Percentiles rank a stretch among this genome's conserved stretches.
Conservation (phyloP, 2,797 vertebrate species). For the Hemitrygon akajei region DNA sequence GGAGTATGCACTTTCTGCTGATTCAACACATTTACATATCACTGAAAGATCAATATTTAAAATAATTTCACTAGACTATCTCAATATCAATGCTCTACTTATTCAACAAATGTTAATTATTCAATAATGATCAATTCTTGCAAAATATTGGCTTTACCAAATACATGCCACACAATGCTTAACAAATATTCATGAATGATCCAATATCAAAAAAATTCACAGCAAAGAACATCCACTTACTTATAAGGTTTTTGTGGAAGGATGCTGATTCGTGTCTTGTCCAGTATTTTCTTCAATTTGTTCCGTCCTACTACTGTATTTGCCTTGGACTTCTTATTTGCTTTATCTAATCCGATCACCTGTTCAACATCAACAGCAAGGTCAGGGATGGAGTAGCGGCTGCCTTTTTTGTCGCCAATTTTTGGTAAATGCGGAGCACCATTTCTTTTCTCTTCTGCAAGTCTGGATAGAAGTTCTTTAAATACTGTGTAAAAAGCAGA, state of each 20-base stretch:
- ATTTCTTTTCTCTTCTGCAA: constrained; percentile 91
- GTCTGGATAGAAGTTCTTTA: constrained; percentile 86
- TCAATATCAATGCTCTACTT: background rate
- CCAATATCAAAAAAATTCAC: background rate
- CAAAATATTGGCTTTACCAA: background rate
- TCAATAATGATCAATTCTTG: background rate
- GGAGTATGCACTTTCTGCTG: background rate
- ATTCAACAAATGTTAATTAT: background rate
- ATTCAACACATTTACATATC: background rate
- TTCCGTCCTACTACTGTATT: constrained; percentile 92
- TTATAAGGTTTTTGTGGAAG: constrained; percentile 97
- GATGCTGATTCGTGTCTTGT: constrained; percentile 97
- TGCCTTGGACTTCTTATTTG: constrained; percentile 88
- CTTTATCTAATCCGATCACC: constrained; percentile 92
- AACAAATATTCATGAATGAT: background rate
- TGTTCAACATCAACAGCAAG: constrained; percentile 95
- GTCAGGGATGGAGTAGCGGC: constrained; percentile 94
- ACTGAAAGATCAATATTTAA: background rate
- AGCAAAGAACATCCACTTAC: constrained; percentile 57
- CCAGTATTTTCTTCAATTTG: constrained; percentile 97
- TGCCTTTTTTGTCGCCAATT: constrained; percentile 95
- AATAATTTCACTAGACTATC: background rate
- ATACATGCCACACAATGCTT: background rate
- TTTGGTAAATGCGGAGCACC: constrained; percentile 93
- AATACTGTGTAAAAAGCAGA: constrained; percentile 68